phyloP scores from a whole-genome alignment of 2,888 invertebrate species.

The Erebia aethiops region DNA sequence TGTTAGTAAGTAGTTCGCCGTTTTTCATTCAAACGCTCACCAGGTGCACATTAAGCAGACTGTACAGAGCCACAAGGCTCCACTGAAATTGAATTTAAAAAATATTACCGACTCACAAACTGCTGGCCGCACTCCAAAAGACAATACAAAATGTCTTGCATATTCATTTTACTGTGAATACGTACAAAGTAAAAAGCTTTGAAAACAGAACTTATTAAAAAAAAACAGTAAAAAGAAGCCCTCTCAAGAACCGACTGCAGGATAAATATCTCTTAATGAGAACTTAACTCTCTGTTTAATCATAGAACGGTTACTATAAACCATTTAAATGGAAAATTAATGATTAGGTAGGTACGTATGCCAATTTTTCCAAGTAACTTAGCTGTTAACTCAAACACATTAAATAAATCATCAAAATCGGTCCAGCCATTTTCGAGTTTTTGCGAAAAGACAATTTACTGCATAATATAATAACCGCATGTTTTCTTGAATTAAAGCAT shows the following conservation, averaged over 20 bases:
- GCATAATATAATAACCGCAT: too few species aligned
- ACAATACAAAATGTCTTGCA: constrained; percentile 71
- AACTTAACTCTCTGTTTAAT: constrained; percentile 17
- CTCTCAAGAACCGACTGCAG: constrained; percentile 29
- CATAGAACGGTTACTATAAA: constrained; percentile 9
- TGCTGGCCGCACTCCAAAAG: constrained; percentile 79
- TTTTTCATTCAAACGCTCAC: constrained; percentile 78
- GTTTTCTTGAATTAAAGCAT: too few species aligned
- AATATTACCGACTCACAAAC: constrained; percentile 78
- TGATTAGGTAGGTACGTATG: neutral
- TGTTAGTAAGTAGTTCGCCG: constrained; percentile 51
- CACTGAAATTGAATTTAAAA: constrained; percentile 82
- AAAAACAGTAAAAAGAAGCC: constrained; percentile 44
- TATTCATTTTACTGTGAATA: constrained; percentile 78
- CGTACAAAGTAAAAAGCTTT: constrained; percentile 49
- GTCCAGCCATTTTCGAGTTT: too few species aligned
- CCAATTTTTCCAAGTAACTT: neutral
- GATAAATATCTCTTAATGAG: constrained; percentile 32
- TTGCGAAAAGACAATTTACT: too few species aligned
- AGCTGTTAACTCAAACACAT: too few species aligned
- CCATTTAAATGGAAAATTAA: neutral
- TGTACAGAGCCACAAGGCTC: constrained; percentile 77
- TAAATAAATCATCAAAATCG: too few species aligned
- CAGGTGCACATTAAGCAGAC: constrained; percentile 80
- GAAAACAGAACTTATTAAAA: constrained; percentile 53